phyloP scores from a whole-genome alignment of 2,888 invertebrate genomes.

The Cistogaster globosa region DNA sequence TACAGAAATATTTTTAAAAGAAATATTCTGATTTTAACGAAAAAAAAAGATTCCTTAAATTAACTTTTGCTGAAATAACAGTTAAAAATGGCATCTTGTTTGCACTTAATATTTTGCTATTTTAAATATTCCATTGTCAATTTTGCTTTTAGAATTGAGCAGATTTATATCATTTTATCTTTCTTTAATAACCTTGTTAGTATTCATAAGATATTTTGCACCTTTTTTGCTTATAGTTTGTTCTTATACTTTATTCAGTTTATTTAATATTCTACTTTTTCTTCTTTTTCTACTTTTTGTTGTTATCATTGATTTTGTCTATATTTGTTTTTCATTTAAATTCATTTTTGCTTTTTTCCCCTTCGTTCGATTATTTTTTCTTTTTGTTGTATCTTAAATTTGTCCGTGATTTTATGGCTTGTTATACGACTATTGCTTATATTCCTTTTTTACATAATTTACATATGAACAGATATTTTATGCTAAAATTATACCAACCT shows the following conservation, averaged over 20 bases:
- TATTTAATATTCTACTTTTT: slow-evolving; percentile 67
- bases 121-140: neutral
- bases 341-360: slow-evolving; percentile 76
- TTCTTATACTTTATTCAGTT: slow-evolving; percentile 22
- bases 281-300: slow-evolving; percentile 31
- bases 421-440: slow-evolving; percentile 52
- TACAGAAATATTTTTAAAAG: neutral
- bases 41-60: neutral
- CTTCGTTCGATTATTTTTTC: slow-evolving; percentile 52
- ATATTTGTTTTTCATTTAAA: slow-evolving; percentile 59
- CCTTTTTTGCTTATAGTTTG: slow-evolving; percentile 32
- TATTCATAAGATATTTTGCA: slow-evolving; percentile 69
- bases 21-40: too few species aligned
- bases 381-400: slow-evolving; percentile 37
- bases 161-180: slow-evolving; percentile 54
- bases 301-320: slow-evolving; percentile 50
- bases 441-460: slow-evolving; percentile 73
- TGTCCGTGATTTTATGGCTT: slow-evolving; percentile 73
- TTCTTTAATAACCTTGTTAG: slow-evolving; percentile 58
- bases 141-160: slow-evolving; percentile 8
- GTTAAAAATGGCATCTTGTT: neutral
- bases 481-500: slow-evolving; percentile 79
- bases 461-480: slow-evolving; percentile 78
- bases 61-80: neutral
- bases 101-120: neutral